Percentiles rank a stretch among this genome's conserved stretches.
Evolutionary conservation across 2,113 vertebrate genomes (phyloP).

Genomic region (Scatophagus argus): DNA sequence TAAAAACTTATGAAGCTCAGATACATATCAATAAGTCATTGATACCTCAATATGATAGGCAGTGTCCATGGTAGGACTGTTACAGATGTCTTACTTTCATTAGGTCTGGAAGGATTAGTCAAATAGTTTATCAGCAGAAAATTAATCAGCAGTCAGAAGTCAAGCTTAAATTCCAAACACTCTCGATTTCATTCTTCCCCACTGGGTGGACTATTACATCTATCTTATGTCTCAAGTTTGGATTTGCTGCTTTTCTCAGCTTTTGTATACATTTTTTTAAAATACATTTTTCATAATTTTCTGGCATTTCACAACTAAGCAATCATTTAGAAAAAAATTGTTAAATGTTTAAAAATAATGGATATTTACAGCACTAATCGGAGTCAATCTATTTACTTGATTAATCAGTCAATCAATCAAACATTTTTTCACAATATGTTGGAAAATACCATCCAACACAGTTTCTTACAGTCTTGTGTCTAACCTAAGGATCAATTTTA

Average conservation of each 20-base stretch:
- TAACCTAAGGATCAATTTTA: not conserved
- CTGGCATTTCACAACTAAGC: not conserved
- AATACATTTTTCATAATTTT: not conserved
- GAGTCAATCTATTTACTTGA: not conserved
- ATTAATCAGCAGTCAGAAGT: not conserved
- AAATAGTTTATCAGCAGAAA: not conserved
- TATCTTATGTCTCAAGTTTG: too few species aligned
- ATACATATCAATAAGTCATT: not conserved
- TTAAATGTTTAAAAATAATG: not conserved
- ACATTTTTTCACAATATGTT: not conserved
- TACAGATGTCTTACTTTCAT: not conserved
- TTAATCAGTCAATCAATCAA: not conserved
- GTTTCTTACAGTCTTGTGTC: not conserved
- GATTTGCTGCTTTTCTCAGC: not conserved
- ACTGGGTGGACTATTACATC: too few species aligned
- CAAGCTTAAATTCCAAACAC: not conserved
- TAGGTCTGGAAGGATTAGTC: constrained; percentile 19
- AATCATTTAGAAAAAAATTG: not conserved
- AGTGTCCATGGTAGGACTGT: not conserved
- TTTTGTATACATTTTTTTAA: too few species aligned
- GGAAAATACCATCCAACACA: not conserved
- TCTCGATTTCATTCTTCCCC: not conserved
- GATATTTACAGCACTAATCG: not conserved
- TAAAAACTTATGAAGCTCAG: not conserved
- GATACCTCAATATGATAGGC: not conserved